phyloP scores from a whole-genome alignment of 2,113 vertebrate species.

The Acrocephalus kingi region DNA sequence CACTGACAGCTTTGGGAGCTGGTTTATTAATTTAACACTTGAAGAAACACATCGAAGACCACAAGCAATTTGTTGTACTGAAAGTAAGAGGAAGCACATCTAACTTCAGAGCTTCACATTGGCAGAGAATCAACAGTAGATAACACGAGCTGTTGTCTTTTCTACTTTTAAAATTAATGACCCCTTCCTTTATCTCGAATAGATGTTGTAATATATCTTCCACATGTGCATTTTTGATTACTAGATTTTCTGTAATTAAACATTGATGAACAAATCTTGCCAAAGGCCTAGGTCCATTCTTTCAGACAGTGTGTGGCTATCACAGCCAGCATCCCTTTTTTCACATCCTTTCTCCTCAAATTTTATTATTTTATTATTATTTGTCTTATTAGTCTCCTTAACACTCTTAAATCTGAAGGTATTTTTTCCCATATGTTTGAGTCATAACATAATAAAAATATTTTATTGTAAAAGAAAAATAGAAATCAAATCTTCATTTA shows the following conservation, averaged over 20 bases:
- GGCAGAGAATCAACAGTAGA: neutral
- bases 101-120: neutral
- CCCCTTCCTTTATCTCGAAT: neutral
- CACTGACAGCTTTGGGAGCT: neutral
- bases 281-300: neutral
- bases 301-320: neutral
- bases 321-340: neutral
- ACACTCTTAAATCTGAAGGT: neutral
- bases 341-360: neutral
- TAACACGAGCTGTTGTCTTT: neutral
- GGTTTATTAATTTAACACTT: slow-evolving; percentile 33
- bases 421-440: neutral
- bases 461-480: neutral
- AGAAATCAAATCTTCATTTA: neutral
- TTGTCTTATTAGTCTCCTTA: neutral
- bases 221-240: neutral
- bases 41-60: neutral
- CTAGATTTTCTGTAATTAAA: neutral
- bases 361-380: neutral
- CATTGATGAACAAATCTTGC: neutral
- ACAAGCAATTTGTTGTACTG: neutral
- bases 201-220: neutral
- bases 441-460: neutral
- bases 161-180: neutral
- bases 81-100: neutral